Evolutionary conservation across 2,113 vertebrate species (phyloP), one percentile per base, ranked within the genome.

Genomic region (Lasiurus borealis): DNA sequence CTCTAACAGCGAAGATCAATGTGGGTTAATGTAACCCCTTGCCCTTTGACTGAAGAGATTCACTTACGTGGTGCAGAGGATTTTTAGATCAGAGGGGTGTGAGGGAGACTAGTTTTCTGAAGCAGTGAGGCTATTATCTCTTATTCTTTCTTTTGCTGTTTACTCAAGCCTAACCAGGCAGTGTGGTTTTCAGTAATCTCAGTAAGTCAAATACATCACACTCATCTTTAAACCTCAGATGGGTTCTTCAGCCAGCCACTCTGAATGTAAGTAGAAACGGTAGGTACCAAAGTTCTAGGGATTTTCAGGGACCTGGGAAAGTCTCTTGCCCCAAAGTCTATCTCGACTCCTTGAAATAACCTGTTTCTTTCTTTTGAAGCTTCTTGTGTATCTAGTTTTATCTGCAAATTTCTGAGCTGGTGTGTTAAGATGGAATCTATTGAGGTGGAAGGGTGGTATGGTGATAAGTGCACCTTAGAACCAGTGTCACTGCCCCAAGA

Each of bases 31-130:
- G 12, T 69, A 77, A 52, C n/a, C 1, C 1, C 36, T 27, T 80
- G 36, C 11, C 27, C n/a, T 85, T 88, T 89, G 66, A 93, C 48
- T 76, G 31, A 88, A 88, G 59, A 48, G 44, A 21, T n/a, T 90
- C 50, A 27, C 3, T 0, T n/a, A 69, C 12, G 16, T 62, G 44
- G 4, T 64, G 5, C n/a, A 85, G 44, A 95, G 71, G 48, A 80
- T 50, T 81, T 90, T 89, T 52, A 29, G 44, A 6, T 87, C 29
- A 34, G 48, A 52, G 40, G 12, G 44, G 0, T 64, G 23, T 50
- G 54, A 85, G 36, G 1, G 18, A 78, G 21, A 1, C 93, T 81
- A 54, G 25, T 86, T 85, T 62, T 87, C 66, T n/a, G 75, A 91
- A 89, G 44, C 50, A 69, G 15, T 3, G 34, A 21, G 44, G 12